Conservation (phyloP, 2,797 vertebrate genomes). For the Hemibagrus guttatus region DNA sequence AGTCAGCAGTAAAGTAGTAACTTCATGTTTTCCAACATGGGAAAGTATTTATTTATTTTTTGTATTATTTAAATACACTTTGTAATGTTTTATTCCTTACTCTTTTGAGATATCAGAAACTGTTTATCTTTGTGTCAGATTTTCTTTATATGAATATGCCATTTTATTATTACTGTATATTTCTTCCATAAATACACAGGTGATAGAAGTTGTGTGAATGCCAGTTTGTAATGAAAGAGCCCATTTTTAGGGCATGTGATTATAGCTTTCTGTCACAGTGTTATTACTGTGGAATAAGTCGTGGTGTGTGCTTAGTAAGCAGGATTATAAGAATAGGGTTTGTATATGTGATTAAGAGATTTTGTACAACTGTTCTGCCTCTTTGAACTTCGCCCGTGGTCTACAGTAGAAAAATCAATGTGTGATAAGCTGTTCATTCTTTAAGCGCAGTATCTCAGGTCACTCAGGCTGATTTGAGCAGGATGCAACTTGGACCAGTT, state of each 20-base stretch:
- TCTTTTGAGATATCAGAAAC: background rate
- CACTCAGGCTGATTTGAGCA: background rate
- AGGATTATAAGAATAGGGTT: background rate
- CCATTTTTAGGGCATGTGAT: background rate
- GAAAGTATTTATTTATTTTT: background rate
- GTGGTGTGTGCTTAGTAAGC: background rate
- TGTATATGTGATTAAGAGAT: slow-evolving; percentile 17
- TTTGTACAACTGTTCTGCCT: background rate
- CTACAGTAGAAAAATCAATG: slow-evolving; percentile 4
- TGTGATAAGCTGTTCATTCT: background rate
- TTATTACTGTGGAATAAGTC: slow-evolving; percentile 18
- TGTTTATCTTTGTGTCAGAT: background rate
- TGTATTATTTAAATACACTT: background rate
- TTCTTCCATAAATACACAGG: background rate
- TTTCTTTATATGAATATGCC: background rate
- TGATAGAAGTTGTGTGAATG: background rate
- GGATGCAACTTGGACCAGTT: background rate
- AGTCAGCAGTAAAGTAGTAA: background rate
- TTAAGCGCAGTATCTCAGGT: background rate
- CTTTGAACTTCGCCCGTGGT: background rate
- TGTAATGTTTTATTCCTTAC: background rate
- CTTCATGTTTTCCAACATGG: background rate
- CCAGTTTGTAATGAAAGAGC: background rate
- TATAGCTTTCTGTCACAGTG: background rate
- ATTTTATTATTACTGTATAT: background rate